Base-by-base conservation (phyloP, 2,113 vertebrate genomes). In the Campylomormyrus numenius region DNA sequence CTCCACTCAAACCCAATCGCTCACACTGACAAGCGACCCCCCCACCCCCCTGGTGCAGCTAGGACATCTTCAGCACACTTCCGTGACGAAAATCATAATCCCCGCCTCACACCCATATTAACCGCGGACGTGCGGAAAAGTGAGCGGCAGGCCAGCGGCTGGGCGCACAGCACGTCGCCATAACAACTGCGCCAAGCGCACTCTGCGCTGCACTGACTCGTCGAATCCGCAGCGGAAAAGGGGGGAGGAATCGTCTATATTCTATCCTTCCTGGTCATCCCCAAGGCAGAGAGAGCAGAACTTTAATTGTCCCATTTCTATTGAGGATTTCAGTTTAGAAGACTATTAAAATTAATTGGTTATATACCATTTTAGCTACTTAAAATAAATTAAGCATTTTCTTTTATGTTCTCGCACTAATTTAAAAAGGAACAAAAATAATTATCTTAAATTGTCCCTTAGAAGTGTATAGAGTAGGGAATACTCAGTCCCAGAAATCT, bases 1-100 rank as follows among this genome's bases (percentile, higher is more conserved):
- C 95, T 95, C 94, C 93, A 95, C 94, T 96, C 95, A 95, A 95
- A 96, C 92, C 94, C 94, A 95, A 95, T 95, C 96, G 94, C 93
- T 96, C 95, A 95, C 93, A 92, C 94, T 95, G 95, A 96, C 95
- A 95, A 94, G 92, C 94, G 94, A 95, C 95, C 95, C 95, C 95
- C 94, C 94, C 94, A 93, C 93, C 92, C 94, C 93, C 95, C 94
- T 93, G 95, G 93, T 94, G 93, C 92, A 93, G 88, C 93, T 93
- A 94, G 94, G 95, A 95, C 95, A 95, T 80, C 74, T 80, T 80
- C 74, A 19, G 31, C 35, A 42, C 31, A 0, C 74, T 80, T 39
- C 74, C 13, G 74, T 80, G 74, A 91, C 92, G 93, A 94, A 94
- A 48, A 92, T 91, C 92, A 93, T 93, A 94, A 92, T 92, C 94